A percentile compares a stretch with the other conserved stretches of the same genome.
These are phyloP conservation scores for Tigriopus californicus DNA, from an alignment of 2,888 invertebrate species.

Conservation along the genomic window DNA sequence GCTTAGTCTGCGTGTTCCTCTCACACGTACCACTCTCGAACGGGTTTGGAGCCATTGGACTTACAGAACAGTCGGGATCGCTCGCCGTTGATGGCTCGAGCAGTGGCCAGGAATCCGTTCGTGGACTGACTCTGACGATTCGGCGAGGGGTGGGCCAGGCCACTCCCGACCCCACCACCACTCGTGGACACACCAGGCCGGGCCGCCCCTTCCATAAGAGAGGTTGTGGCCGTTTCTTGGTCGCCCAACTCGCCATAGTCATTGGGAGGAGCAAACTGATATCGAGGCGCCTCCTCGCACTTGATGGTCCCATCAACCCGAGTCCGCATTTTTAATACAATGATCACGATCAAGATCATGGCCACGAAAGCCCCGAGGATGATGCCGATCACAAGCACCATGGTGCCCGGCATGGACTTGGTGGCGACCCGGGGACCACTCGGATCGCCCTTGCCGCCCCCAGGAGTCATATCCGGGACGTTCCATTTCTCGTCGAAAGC, in stretches of 20 bases:
- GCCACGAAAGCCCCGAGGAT: conserved; percentile 13
- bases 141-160: background rate
- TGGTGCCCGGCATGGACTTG: conserved; percentile 6
- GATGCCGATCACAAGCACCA: conserved; percentile 14
- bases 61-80: conserved; percentile 11
- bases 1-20: no score
- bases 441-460: background rate
- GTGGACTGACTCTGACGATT: background rate
- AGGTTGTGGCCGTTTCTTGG: conserved; percentile 12
- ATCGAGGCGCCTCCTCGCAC: conserved; percentile 10
- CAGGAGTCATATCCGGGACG: background rate
- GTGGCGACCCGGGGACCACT: background rate
- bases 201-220: conserved; percentile 6
- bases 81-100: conserved; percentile 6
- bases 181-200: background rate
- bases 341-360: conserved; percentile 13
- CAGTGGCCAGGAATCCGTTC: background rate
- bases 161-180: background rate
- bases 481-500: conserved; percentile 12
- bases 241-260: conserved; percentile 15
- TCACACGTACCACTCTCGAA: conserved; percentile 14
- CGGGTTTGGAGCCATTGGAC: conserved; percentile 14
- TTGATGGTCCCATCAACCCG: conserved; percentile 7
- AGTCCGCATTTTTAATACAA: conserved; percentile 5
- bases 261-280: conserved; percentile 14